Percentiles rank a stretch among this genome's conserved stretches.
Conservation (phyloP, 2,888 invertebrate genomes). For the Polyploca ridens region DNA sequence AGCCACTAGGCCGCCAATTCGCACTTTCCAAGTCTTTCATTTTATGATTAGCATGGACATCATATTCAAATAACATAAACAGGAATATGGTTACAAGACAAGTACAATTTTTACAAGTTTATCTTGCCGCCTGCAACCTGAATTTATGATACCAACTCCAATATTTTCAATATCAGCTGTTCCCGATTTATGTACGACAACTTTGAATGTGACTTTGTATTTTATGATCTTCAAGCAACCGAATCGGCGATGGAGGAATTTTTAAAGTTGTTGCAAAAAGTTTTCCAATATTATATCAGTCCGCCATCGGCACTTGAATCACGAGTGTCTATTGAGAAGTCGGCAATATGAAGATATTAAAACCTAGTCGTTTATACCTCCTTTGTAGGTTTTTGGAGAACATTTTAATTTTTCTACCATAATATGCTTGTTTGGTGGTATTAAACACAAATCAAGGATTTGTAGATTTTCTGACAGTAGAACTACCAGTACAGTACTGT, state of each 20-base stretch:
- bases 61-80: background rate
- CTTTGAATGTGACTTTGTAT: conserved; percentile 43
- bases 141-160: conserved; percentile 39
- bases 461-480: too few relatives aligned
- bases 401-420: background rate
- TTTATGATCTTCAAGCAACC: conserved; percentile 26
- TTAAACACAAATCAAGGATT: too few relatives aligned
- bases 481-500: too few relatives aligned
- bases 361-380: background rate
- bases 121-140: conserved; percentile 22
- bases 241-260: conserved; percentile 7
- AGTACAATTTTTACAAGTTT: conserved; percentile 38
- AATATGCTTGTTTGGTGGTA: too few relatives aligned
- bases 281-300: conserved; percentile 14
- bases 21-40: too few relatives aligned
- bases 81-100: conserved; percentile 19
- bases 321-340: background rate
- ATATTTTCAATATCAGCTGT: conserved; percentile 47
- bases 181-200: conserved; percentile 39
- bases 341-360: background rate
- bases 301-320: background rate
- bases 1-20: too few relatives aligned
- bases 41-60: background rate
- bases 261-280: conserved; percentile 14
- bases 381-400: background rate